phyloP scores from a whole-genome alignment of 2,888 invertebrate species.

The Lepidocyrtoides sp. region DNA sequence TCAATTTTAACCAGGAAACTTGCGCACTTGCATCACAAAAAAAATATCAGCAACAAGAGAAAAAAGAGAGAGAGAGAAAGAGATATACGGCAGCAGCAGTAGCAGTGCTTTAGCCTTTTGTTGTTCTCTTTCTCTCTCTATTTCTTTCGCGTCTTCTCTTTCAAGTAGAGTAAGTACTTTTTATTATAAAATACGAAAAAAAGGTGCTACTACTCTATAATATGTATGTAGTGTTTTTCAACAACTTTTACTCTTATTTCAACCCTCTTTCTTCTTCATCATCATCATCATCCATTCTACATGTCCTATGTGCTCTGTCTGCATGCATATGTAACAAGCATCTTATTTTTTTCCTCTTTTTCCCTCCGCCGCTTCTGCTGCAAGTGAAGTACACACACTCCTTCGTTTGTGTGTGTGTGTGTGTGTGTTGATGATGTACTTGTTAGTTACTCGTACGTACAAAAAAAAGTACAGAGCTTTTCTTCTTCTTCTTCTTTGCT shows the following conservation, averaged over 20 bases:
- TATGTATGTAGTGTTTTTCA: conserved; percentile 81
- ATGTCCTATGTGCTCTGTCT: neutral
- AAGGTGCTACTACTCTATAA: conserved; percentile 67
- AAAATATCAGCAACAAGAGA: conserved; percentile 80
- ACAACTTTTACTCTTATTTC: conserved; percentile 81
- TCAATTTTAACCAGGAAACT: conserved; percentile 83
- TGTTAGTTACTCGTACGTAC: conserved; percentile 42
- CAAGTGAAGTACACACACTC: conserved; percentile 41
- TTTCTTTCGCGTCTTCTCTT: conserved; percentile 24
- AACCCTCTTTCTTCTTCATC: conserved; percentile 61
- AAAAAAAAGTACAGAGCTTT: conserved; percentile 16
- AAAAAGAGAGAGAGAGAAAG: neutral
- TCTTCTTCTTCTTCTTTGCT: neutral
- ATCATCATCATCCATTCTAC: neutral
- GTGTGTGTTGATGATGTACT: conserved; percentile 44
- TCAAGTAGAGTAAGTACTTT: conserved; percentile 54
- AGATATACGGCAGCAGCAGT: conserved; percentile 13
- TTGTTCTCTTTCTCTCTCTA: conserved; percentile 21
- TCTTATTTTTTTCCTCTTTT: conserved; percentile 26
- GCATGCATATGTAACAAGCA: conserved; percentile 73
- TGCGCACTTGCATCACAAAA: conserved; percentile 83
- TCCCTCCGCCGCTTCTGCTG: neutral
- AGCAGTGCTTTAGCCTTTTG: conserved; percentile 63
- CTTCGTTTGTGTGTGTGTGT: neutral
- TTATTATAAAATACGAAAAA: conserved; percentile 18